Conservation (phyloP, 2,113 vertebrate species). For the Amphiprion ocellaris region DNA sequence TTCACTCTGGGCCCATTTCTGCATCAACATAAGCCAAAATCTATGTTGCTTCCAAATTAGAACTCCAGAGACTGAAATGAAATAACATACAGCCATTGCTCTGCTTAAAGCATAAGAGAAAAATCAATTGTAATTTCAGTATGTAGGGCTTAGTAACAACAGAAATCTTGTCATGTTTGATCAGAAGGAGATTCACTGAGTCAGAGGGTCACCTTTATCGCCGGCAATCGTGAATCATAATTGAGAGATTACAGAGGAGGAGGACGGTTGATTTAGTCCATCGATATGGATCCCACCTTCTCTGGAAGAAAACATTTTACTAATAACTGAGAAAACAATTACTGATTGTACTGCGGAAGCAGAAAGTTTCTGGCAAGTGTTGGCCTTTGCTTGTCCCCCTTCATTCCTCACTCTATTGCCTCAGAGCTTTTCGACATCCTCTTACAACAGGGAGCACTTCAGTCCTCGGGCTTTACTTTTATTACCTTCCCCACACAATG, state of each 20-base stretch:
- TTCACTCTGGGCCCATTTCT: background rate
- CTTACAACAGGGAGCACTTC: conserved; percentile 35
- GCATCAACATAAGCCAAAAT: conserved; percentile 9
- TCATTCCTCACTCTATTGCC: conserved; percentile 26
- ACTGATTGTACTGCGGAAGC: conserved; percentile 8
- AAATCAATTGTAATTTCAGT: conserved; percentile 16
- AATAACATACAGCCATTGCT: conserved; percentile 1
- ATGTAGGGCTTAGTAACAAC: conserved; percentile 2
- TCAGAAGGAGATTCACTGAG: background rate
- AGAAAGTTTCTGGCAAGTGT: conserved; percentile 30
- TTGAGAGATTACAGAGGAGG: conserved; percentile 9
- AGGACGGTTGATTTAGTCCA: conserved; percentile 14
- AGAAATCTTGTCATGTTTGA: background rate
- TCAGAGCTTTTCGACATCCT: conserved; percentile 17
- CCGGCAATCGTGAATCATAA: conserved; percentile 45
- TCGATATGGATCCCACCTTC: background rate
- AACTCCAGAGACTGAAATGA: background rate
- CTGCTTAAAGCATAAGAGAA: background rate
- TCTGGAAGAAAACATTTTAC: background rate
- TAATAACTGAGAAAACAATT: conserved; percentile 18
- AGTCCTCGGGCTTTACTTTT: conserved; percentile 36
- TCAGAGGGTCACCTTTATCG: conserved; percentile 35
- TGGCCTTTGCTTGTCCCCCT: conserved; percentile 14
- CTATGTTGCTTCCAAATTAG: conserved; percentile 4
- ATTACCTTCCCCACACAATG: conserved; percentile 19